Conservation (phyloP, 2,797 vertebrate genomes). For the Merluccius polli region DNA sequence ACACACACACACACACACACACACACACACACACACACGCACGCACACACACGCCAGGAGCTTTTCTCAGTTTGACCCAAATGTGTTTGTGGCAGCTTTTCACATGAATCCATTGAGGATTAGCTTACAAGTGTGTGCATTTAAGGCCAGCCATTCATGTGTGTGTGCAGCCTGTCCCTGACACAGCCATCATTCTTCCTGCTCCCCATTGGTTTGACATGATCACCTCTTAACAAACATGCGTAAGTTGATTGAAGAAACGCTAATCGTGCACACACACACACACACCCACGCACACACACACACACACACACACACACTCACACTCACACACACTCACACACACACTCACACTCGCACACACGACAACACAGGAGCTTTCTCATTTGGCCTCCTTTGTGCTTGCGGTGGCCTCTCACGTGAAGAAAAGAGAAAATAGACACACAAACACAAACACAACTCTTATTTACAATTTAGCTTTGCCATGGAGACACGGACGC, state of each 20-base stretch:
- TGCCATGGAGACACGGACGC: neutral
- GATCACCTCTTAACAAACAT: constrained; percentile 42
- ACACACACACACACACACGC: constrained; percentile 9
- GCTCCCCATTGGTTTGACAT: constrained; percentile 42
- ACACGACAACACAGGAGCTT: neutral
- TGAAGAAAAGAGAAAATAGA: neutral
- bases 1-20: constrained; percentile 6
- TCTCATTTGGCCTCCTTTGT: neutral
- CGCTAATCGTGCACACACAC: neutral
- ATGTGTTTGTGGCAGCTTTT: constrained; percentile 22
- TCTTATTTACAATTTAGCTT: constrained; percentile 9
- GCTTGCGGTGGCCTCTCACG: neutral
- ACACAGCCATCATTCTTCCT: constrained; percentile 31
- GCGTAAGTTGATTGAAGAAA: neutral
- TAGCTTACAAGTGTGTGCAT: constrained; percentile 28
- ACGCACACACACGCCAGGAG: constrained; percentile 16
- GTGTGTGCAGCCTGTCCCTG: constrained; percentile 41
- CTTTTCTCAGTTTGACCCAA: constrained; percentile 15
- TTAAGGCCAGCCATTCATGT: constrained; percentile 35
- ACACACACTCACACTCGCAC: neutral
- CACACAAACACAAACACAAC: constrained; percentile 9
- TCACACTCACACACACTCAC: neutral
- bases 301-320: neutral
- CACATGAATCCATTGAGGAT: constrained; percentile 23
- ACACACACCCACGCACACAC: neutral